Percentiles rank a stretch among this genome's conserved stretches.
These are phyloP conservation scores for Bemisia tabaci DNA, from an alignment of 1,140 invertebrate species.

Conservation along the genomic window DNA sequence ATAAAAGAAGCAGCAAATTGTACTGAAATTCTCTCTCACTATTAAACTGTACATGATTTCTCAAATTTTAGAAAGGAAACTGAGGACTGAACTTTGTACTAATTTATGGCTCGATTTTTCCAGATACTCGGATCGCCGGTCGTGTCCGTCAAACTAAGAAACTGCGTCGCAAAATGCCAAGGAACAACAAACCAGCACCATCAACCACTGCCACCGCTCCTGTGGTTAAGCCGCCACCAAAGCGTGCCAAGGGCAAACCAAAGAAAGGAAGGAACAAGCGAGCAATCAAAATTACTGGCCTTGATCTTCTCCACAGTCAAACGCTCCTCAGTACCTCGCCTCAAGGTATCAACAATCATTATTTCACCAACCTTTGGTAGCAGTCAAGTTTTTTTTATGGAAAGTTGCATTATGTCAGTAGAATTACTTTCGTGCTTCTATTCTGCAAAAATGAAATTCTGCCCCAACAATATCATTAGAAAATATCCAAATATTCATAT, in stretches of 20 bases:
- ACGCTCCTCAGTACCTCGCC: constrained; percentile 72
- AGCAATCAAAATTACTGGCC: constrained; percentile 57
- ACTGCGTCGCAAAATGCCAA: constrained; percentile 34
- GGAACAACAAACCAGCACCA: constrained; percentile 29
- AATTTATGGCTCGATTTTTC: too few species aligned
- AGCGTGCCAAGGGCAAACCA: constrained; percentile 26
- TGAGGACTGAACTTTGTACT: too few species aligned
- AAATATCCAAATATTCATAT: too few species aligned
- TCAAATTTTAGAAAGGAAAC: too few species aligned
- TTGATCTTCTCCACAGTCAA: constrained; percentile 80
- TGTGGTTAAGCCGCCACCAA: constrained; percentile 26
- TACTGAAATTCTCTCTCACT: too few species aligned
- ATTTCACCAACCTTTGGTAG: too few species aligned
- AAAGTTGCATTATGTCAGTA: background rate
- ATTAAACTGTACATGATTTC: too few species aligned
- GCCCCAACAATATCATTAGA: too few species aligned
- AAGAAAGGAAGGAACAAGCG: constrained; percentile 44
- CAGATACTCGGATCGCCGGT: too few species aligned
- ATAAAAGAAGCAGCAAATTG: too few species aligned
- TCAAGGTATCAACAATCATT: too few species aligned
- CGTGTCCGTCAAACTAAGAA: constrained; percentile 22
- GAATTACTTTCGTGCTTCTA: background rate
- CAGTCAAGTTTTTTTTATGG: background rate
- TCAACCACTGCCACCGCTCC: constrained; percentile 22
- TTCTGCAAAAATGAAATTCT: background rate